phyloP scores from a whole-genome alignment of 1,140 invertebrate species.

The Leptestheria dahalacensis region DNA sequence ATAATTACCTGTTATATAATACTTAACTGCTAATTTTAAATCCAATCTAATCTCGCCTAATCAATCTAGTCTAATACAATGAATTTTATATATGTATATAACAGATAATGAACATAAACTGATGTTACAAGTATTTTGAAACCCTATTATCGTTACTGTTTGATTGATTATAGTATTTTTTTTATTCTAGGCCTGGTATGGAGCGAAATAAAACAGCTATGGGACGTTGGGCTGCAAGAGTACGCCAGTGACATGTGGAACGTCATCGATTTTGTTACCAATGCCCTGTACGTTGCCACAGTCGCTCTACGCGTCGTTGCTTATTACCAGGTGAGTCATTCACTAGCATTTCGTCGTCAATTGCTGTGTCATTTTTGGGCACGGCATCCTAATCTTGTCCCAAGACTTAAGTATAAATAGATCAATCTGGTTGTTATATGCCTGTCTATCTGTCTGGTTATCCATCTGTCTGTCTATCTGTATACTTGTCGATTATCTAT shows the following conservation, averaged over 20 bases:
- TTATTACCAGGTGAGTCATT: slow-evolving; percentile 57
- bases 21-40: too few relatives aligned
- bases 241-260: slow-evolving; percentile 99
- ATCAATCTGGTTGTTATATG: neutral
- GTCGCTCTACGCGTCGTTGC: slow-evolving; percentile 84
- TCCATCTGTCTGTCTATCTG: too few relatives aligned
- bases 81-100: too few relatives aligned
- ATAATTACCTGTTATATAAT: too few relatives aligned
- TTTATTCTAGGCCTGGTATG: slow-evolving; percentile 71
- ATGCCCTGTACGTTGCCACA: slow-evolving; percentile 91
- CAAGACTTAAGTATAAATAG: too few relatives aligned
- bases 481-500: neutral
- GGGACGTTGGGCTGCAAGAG: slow-evolving; percentile 89
- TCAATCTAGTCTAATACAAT: too few relatives aligned
- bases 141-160: neutral
- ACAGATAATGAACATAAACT: too few relatives aligned
- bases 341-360: neutral
- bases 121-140: too few relatives aligned
- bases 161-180: neutral
- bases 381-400: too few relatives aligned
- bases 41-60: too few relatives aligned
- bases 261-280: slow-evolving; percentile 95
- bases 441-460: too few relatives aligned
- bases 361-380: too few relatives aligned
- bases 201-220: slow-evolving; percentile 96